Evolutionary conservation across 53 echinoderm and acorn worm genomes (phyloP), one percentile per base, ranked within the genome.

Genomic region (Apostichopus leukothele): DNA sequence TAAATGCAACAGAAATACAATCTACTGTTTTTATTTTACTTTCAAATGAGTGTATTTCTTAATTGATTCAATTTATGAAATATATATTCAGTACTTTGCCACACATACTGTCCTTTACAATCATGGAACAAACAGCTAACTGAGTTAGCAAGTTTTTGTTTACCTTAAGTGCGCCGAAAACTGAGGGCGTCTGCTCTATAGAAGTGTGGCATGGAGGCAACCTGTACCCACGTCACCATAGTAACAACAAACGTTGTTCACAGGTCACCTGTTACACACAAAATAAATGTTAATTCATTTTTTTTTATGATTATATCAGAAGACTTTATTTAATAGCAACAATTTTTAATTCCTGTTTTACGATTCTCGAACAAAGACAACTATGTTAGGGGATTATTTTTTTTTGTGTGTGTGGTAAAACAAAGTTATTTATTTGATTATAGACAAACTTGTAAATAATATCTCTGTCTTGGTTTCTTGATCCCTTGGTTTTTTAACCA

Each of bases 211-310:
- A n/a, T 19, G 14, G 51, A 78, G 51, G 50, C 26, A 20, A 20
- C 53, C 18, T 5, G 76, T 39, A 76, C 39, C 39, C 13, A 12
- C 76, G 12, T 27, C 26, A 26, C 50, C 76, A 39, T 39, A 39
- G 39, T 39, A 39, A 39, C 26, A 57, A 22, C 16, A 50, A 54
- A 59, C 81, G 54, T 19, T 59, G 81, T 55, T 1, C 54, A 20
- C 18, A 81, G 6, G 54, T 81, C 81, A 81, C 81, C 81, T 81
- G 81, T 81, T 81, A 57, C 81, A 1, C 55, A 6, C 7, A 53
- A 81, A 81, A 81, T 81, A 81, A 81, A 81, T 22, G 59, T 81
- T 81, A 59, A 81, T 81, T 81, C 59, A 20, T 10, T 10, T 10
- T 52, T 52, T 79, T 19, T 55, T 52, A 55, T 16, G 18, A 71